Conservation (phyloP, 2,797 vertebrate genomes). For the Sebastes itinus region DNA sequence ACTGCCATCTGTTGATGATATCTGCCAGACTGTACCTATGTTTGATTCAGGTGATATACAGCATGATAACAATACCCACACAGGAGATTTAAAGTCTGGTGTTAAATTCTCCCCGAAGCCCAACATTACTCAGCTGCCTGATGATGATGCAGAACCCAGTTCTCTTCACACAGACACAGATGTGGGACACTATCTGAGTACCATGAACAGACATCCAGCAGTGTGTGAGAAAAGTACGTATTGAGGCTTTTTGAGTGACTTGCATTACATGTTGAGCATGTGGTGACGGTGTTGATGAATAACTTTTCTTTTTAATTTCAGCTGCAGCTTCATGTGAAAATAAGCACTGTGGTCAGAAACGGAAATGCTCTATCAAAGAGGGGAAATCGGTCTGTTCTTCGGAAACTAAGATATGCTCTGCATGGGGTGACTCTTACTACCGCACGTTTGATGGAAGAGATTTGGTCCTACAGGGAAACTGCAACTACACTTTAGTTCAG, state of each 20-base stretch:
- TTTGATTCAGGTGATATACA: conserved; percentile 26
- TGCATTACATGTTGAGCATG: background rate
- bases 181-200: conserved; percentile 27
- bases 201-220: conserved; percentile 16
- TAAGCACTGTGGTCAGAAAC: conserved; percentile 21
- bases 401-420: conserved; percentile 34
- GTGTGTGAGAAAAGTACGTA: conserved; percentile 20
- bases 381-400: conserved; percentile 20
- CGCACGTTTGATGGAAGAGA: conserved; percentile 35
- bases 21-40: conserved; percentile 13
- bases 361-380: conserved; percentile 17
- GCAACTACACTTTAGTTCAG: conserved; percentile 43
- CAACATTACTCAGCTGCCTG: background rate
- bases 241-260: background rate
- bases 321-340: conserved; percentile 21
- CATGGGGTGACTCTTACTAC: conserved; percentile 35
- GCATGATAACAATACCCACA: background rate
- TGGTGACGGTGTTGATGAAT: background rate
- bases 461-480: conserved; percentile 34
- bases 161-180: background rate
- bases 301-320: background rate
- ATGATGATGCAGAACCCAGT: background rate
- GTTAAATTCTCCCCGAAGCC: background rate
- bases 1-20: conserved; percentile 38
- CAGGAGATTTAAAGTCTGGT: background rate